A percentile compares a stretch with the other conserved stretches of the same genome.
Evolutionary conservation across 2,888 invertebrate species (phyloP).

Genomic region (Ametastegia equiseti): DNA sequence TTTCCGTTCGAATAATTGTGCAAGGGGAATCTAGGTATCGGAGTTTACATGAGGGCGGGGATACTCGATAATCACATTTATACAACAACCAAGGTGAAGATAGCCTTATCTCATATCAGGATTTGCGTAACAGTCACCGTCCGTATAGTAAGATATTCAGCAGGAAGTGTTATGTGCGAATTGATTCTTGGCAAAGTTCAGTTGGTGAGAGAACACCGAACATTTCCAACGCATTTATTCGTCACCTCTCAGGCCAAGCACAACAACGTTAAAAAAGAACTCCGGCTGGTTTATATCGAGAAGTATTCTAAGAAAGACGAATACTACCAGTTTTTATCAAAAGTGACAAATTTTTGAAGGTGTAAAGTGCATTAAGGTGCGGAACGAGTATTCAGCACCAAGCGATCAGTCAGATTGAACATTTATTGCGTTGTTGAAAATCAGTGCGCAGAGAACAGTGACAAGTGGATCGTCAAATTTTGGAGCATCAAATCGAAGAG

Average conservation of each 20-base stretch:
- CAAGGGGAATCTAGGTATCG: background rate
- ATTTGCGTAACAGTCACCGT: background rate
- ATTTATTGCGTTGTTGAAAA: background rate
- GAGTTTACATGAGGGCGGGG: background rate
- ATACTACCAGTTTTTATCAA: background rate
- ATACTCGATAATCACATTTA: background rate
- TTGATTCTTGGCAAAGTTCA: background rate
- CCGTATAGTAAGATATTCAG: background rate
- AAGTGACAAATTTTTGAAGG: background rate
- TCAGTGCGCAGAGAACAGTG: background rate
- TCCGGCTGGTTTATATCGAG: background rate
- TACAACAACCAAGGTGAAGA: background rate
- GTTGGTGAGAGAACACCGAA: background rate
- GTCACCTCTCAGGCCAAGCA: background rate
- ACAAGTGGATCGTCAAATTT: background rate
- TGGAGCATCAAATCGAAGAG: background rate
- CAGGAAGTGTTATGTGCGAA: background rate
- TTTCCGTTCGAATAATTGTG: background rate
- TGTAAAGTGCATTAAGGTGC: background rate
- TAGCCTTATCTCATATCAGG: background rate
- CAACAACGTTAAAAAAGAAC: background rate
- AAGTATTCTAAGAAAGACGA: background rate
- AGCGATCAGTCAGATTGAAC: background rate
- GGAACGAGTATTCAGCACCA: background rate
- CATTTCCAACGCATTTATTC: background rate